Evolutionary conservation across 2,888 invertebrate species (phyloP).

Genomic region (Molanna angustata): DNA sequence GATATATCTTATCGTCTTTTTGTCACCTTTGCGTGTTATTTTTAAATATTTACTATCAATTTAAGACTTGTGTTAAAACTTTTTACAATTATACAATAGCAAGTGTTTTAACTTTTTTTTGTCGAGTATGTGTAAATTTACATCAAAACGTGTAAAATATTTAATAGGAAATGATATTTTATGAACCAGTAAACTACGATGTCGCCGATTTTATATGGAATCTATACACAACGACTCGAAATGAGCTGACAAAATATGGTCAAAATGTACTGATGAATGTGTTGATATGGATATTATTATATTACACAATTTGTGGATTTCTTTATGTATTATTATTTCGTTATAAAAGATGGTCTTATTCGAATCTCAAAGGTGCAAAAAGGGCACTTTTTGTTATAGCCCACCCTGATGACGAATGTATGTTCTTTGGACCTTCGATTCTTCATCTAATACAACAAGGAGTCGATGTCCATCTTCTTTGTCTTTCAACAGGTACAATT

Average conservation of each 20-base stretch:
- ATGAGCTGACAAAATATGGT: conserved; percentile 18
- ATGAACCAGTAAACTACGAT: no score
- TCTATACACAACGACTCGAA: conserved; percentile 9
- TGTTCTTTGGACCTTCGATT: conserved; percentile 96
- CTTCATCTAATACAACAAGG: conserved; percentile 64
- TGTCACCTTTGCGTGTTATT: no score
- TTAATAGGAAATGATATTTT: no score
- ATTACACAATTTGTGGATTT: conserved; percentile 19
- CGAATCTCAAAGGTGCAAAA: conserved; percentile 16
- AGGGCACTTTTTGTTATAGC: conserved; percentile 47
- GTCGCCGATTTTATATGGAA: conserved; percentile 20
- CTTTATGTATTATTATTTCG: conserved; percentile 18
- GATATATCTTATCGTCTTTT: no score
- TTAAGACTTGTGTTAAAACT: no score
- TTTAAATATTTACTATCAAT: no score
- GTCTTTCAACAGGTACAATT: conserved; percentile 84
- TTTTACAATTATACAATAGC: no score
- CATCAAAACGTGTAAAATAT: no score
- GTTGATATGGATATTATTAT: conserved; percentile 20
- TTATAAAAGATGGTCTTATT: conserved; percentile 15
- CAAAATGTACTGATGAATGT: conserved; percentile 17
- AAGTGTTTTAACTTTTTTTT: no score
- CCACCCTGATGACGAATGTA: conserved; percentile 98
- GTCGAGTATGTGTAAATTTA: no score
- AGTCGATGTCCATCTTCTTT: conserved; percentile 75